These are phyloP conservation scores for Simalia tracyae DNA, from an alignment of 2,797 vertebrate genomes.

Conservation along the genomic window DNA sequence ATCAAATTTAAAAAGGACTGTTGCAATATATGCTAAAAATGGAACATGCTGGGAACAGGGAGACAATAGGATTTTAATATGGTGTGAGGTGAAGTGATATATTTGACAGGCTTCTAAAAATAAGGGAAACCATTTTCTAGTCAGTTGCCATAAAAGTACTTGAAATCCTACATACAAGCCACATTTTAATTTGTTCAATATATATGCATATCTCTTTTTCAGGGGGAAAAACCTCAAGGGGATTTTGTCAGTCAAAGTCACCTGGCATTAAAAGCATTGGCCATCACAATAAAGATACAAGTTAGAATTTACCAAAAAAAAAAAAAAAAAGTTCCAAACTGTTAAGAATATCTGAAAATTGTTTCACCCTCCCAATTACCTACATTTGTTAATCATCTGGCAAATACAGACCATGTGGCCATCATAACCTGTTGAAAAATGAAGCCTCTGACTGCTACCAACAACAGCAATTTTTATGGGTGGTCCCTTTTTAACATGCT, in stretches of 20 bases:
- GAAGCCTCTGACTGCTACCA: not conserved
- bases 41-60: constrained; percentile 48
- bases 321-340: not conserved
- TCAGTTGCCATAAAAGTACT: not conserved
- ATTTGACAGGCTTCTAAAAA: constrained; percentile 14
- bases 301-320: not conserved
- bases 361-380: not conserved
- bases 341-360: not conserved
- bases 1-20: constrained; percentile 31
- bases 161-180: rapidly evolving
- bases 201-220: not conserved
- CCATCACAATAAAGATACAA: constrained; percentile 4
- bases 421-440: not conserved
- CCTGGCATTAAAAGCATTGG: not conserved
- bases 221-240: rapidly evolving
- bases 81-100: not conserved
- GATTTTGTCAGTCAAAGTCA: not conserved
- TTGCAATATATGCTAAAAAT: constrained; percentile 13
- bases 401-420: not conserved
- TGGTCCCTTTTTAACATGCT: not conserved
- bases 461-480: not conserved
- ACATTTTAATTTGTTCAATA: rapidly evolving
- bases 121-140: not conserved
- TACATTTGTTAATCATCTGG: not conserved
- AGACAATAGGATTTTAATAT: not conserved